Evolutionary conservation across 2,888 invertebrate genomes (phyloP).

Genomic region (Mantis religiosa): DNA sequence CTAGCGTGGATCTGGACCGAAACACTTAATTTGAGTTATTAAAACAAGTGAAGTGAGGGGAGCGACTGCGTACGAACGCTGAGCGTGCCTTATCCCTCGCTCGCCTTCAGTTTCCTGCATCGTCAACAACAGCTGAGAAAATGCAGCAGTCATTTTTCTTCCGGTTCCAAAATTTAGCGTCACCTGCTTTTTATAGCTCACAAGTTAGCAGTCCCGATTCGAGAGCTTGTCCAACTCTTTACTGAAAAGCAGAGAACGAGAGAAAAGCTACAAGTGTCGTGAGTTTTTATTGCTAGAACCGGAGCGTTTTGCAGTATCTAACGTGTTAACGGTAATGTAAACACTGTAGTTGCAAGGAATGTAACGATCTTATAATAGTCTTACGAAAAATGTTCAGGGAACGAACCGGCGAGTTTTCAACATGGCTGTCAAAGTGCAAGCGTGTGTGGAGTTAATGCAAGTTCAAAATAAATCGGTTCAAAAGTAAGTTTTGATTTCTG

Average conservation of each 20-base stretch:
- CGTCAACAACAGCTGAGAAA: neutral
- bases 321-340: neutral
- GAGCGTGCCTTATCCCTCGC: neutral
- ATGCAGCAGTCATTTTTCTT: constrained; percentile 11
- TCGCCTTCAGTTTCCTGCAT: neutral
- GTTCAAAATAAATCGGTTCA: neutral
- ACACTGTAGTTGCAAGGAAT: neutral
- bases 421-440: constrained; percentile 13
- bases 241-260: neutral
- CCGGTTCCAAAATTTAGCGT: constrained; percentile 12
- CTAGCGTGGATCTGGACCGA: neutral
- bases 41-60: neutral
- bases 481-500: neutral
- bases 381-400: neutral
- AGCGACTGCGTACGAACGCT: neutral
- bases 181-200: neutral
- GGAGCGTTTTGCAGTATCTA: neutral
- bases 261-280: neutral
- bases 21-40: neutral
- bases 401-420: constrained; percentile 12
- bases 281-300: neutral
- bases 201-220: neutral
- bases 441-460: constrained; percentile 3
- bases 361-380: neutral
- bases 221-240: neutral